Conservation (phyloP, 2,113 vertebrate genomes). For the Pachycephala philippinensis region DNA sequence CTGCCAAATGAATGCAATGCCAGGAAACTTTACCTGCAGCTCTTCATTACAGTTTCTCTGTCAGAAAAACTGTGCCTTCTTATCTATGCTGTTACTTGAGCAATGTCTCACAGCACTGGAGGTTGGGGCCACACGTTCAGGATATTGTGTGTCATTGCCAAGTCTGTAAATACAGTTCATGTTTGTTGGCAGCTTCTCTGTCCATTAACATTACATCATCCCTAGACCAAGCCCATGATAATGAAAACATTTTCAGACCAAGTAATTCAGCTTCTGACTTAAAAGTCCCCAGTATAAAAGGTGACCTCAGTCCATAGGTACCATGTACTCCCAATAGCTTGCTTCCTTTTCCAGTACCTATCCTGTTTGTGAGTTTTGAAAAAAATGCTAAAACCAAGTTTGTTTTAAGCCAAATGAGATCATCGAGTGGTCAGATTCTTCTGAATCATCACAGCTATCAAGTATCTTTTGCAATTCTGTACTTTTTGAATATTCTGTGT, state of each 20-base stretch:
- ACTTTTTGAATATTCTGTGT: neutral
- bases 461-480: neutral
- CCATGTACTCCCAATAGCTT: neutral
- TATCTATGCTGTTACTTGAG: constrained; percentile 36
- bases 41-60: neutral
- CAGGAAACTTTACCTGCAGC: constrained; percentile 43
- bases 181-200: constrained; percentile 50
- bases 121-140: constrained; percentile 10
- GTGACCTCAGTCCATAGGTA: neutral
- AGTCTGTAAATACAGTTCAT: constrained; percentile 36
- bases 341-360: neutral
- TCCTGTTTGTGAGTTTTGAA: neutral
- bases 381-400: neutral
- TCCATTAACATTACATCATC: constrained; percentile 48
- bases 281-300: constrained; percentile 11
- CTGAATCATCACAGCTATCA: neutral
- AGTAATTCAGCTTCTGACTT: constrained; percentile 2
- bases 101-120: neutral
- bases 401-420: neutral
- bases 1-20: neutral
- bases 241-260: constrained; percentile 25
- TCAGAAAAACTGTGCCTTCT: neutral
- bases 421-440: neutral
- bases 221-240: constrained; percentile 26
- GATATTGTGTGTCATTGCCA: constrained; percentile 29